Base-by-base conservation (phyloP, 2,113 vertebrate species). In the Scomber japonicus region DNA sequence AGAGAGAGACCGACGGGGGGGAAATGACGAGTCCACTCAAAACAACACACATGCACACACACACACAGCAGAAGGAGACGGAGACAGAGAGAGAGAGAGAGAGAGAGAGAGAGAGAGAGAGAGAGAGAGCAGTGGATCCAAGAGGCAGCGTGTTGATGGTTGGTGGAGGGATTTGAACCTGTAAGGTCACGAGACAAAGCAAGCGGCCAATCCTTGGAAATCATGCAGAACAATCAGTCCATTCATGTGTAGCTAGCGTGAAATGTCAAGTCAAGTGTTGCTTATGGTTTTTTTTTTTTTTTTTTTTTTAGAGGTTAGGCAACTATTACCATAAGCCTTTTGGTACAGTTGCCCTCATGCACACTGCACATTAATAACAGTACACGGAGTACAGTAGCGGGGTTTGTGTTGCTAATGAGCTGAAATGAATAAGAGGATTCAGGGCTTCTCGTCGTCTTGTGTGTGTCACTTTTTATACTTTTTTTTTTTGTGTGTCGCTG, bases 191-290 rank as follows among this genome's bases (percentile, higher is more conserved):
- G 53, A 72, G 83, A 80, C 84, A 60, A 61, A 67, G 86, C 82
- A 63, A 62, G 31, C 57, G 12, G 71, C 77, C 84, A 75, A 55
- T 84, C 76, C 75, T 27, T 83, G 82, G 84, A 85, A 85, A 85
- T 74, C 86, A 66, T 17, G 75, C 78, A 31, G 85, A 89, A 92
- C 90, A 93, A 90, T 91, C 84, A 16, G 81, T n/a, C 72, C 85
- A 90, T 91, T 94, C 90, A 91, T 86, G 84, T 87, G 82, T 30
- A 60, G 80, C 83, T n/a, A 66, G 88, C 84, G 14, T 70, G 82
- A 91, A 84, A 90, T 89, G 89, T 92, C 88, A 91, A 88, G 81
- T 86, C 75, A 82, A 89, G 88, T 71, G 83, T 81, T 67, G 87
- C 83, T 88, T 53, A 27, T 54, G 87, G 86, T 88, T 27, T 27